Conservation (phyloP, 2,797 vertebrate genomes). For the Argyrosomus regius region DNA sequence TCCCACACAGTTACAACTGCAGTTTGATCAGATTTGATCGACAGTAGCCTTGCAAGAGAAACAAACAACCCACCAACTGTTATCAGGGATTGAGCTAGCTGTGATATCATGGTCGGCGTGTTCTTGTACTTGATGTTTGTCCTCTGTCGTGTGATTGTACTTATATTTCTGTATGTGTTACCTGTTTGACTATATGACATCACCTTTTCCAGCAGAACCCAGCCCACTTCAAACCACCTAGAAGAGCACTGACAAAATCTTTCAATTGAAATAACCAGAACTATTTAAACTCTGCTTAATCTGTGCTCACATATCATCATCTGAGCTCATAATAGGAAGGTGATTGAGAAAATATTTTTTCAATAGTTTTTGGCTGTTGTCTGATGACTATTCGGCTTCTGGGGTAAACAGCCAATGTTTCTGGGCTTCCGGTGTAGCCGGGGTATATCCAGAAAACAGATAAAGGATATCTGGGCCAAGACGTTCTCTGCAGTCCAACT, state of each 20-base stretch:
- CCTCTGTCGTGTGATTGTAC: no score
- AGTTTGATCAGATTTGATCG: not conserved
- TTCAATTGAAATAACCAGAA: not conserved
- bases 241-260: not conserved
- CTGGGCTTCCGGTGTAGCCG: no score
- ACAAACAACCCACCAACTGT: not conserved
- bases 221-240: not conserved
- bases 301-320: not conserved
- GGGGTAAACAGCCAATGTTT: no score
- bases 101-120: no score
- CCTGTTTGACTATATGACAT: not conserved
- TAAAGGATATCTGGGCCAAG: no score
- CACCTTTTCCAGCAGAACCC: not conserved
- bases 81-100: not conserved
- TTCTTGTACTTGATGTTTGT: no score
- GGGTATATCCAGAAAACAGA: no score
- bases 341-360: not conserved
- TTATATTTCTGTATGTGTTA: no score
- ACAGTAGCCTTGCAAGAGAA: not conserved
- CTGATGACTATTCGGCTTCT: no score
- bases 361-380: no score
- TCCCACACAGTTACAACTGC: no score
- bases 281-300: conserved; percentile 1
- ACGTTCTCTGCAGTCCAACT: no score
- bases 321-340: not conserved